These are phyloP conservation scores for Rotaria socialis DNA, from an alignment of 2,888 invertebrate genomes.

Conservation along the genomic window DNA sequence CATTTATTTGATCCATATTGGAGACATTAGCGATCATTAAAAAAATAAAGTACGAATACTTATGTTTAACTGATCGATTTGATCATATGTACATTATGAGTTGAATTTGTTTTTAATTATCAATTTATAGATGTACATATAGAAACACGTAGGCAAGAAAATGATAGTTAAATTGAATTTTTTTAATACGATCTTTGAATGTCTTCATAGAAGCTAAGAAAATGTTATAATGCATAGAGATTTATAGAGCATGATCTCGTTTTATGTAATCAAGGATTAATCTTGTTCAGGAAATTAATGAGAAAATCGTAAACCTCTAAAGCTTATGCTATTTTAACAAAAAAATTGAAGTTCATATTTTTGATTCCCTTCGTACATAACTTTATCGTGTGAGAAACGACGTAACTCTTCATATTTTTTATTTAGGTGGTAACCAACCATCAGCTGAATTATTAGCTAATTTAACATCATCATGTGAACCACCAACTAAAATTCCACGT, in stretches of 20 bases:
- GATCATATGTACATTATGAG: conserved; percentile 2
- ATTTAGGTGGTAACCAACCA: background rate
- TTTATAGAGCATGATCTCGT: too few species aligned
- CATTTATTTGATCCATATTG: background rate
- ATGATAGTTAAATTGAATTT: background rate
- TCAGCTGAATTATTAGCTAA: background rate
- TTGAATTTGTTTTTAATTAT: conserved; percentile 7
- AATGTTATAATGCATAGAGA: too few species aligned
- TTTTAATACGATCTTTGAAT: background rate
- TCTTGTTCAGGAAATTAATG: too few species aligned
- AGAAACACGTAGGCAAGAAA: too few species aligned
- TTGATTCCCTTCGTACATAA: too few species aligned
- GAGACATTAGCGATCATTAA: conserved; percentile 9
- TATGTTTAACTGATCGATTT: background rate
- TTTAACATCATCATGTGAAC: conserved; percentile 29
- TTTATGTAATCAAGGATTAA: too few species aligned
- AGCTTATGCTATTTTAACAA: too few species aligned
- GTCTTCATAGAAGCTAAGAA: too few species aligned
- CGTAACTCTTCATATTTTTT: too few species aligned
- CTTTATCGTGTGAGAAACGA: too few species aligned
- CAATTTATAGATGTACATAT: background rate
- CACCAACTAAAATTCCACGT: background rate
- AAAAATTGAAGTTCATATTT: too few species aligned
- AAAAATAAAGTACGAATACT: conserved; percentile 2
- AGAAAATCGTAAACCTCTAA: too few species aligned